Base-by-base conservation (phyloP, 1,140 invertebrate genomes). In the Druon quercuslanigerum region DNA sequence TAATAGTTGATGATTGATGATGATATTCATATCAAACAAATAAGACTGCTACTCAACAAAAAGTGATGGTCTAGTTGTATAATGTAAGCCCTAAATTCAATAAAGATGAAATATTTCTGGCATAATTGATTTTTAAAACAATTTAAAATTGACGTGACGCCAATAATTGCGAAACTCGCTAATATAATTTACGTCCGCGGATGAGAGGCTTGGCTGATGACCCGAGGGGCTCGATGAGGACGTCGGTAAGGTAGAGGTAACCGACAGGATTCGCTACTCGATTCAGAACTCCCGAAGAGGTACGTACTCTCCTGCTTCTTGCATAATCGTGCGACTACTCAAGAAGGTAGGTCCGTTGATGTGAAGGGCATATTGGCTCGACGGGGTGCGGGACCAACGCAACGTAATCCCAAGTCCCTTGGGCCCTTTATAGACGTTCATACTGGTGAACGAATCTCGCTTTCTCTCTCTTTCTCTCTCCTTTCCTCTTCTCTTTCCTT, bases 311-410 rank as follows among this genome's bases (percentile, higher is more conserved):
- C 75, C 75, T 80, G 79, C 79, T 82, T 66, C 16, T 50, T 33
- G 77, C 79, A 83, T 83, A 85, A 83, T 86, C 78, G 83, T 80
- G 78, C 78, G 86, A 88, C 88, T 88, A 89, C 88, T 89, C 87
- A 89, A 86, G 88, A 89, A 90, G 88, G 86, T 87, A 87, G 87
- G 85, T 83, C 82, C 81, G 85, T 88, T 89, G 86, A 90, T 85
- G 86, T 86, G 84, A 83, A 76, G 85, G 87, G 89, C 89, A 90
- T 90, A 90, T 90, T 90, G 89, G 88, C 89, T 84, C 89, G 82
- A 85, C 89, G 89, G 89, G 86, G 87, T 81, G 79, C 85, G 77
- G 75, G 81, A 77, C 75, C 82, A 83, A 83, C 83, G 83, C 85
- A 83, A 82, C 79, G 84, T 83, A 79, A 87, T 84, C 83, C 78